Evolutionary conservation across 2,888 invertebrate species (phyloP).

Genomic region (Drosophila infuscata): DNA sequence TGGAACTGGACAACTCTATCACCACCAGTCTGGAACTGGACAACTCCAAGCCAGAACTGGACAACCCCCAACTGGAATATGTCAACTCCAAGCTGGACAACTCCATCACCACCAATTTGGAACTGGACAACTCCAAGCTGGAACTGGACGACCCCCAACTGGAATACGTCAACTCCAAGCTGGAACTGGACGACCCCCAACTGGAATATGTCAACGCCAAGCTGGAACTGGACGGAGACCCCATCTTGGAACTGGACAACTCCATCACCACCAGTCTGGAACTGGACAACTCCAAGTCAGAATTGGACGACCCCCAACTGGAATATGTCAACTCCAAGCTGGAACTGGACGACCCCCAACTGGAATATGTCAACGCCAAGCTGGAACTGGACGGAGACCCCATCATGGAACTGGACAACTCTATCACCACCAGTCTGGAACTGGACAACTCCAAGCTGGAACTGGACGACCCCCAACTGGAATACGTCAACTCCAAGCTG

Average conservation of each 20-base stretch:
- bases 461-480: not conserved
- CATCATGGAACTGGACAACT: constrained; percentile 10
- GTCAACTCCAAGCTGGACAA: constrained; percentile 18
- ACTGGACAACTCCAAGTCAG: constrained; percentile 27
- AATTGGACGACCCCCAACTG: constrained; percentile 16
- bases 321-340: constrained; percentile 12
- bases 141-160: not conserved
- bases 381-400: constrained; percentile 11
- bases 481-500: not conserved
- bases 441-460: constrained; percentile 10
- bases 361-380: constrained; percentile 13
- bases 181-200: constrained; percentile 1
- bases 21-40: constrained; percentile 9
- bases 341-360: not conserved
- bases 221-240: constrained; percentile 6
- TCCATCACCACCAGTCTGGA: constrained; percentile 9
- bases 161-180: constrained; percentile 5
- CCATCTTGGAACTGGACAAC: constrained; percentile 6
- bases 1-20: constrained; percentile 6
- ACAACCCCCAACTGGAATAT: constrained; percentile 18
- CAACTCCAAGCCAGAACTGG: constrained; percentile 23
- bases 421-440: constrained; percentile 20
- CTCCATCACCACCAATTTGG: too few species aligned
- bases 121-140: constrained; percentile 6
- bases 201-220: constrained; percentile 10